phyloP scores from a whole-genome alignment of 2,888 invertebrate species.

The Perizoma affinitatum region DNA sequence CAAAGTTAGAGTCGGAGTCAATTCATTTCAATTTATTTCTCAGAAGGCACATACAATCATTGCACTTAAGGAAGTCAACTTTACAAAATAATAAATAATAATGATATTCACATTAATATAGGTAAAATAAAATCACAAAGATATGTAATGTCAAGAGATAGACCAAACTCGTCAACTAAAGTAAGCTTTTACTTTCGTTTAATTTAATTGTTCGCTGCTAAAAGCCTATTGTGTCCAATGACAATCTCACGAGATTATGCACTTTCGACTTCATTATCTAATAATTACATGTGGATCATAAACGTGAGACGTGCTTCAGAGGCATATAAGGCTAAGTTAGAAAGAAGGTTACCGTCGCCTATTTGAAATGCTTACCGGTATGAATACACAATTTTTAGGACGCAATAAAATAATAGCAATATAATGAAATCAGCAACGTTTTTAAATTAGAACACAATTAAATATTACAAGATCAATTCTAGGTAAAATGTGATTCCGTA shows the following conservation, averaged over 20 bases:
- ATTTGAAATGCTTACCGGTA: background rate
- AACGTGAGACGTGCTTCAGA: conserved; percentile 40
- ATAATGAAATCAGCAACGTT: no score
- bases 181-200: conserved; percentile 58
- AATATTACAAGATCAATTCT: no score
- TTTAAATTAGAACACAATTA: no score
- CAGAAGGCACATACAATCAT: no score
- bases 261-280: conserved; percentile 42
- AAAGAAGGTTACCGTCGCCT: conserved; percentile 6
- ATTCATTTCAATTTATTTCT: no score
- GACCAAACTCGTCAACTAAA: conserved; percentile 25
- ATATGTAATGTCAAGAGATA: background rate
- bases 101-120: no score
- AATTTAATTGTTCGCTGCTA: conserved; percentile 52
- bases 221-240: conserved; percentile 48
- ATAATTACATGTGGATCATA: conserved; percentile 33
- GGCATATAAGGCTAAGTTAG: background rate
- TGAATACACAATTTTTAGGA: background rate
- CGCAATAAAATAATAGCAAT: no score
- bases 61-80: no score
- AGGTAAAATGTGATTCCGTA: no score
- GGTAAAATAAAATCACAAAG: no score
- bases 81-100: no score
- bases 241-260: conserved; percentile 43
- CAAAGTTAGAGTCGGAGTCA: background rate